These are phyloP conservation scores for Hydractinia echinata DNA, from an alignment of 30 jellyfish, hydroid and myxozoan species.

Conservation along the genomic window DNA sequence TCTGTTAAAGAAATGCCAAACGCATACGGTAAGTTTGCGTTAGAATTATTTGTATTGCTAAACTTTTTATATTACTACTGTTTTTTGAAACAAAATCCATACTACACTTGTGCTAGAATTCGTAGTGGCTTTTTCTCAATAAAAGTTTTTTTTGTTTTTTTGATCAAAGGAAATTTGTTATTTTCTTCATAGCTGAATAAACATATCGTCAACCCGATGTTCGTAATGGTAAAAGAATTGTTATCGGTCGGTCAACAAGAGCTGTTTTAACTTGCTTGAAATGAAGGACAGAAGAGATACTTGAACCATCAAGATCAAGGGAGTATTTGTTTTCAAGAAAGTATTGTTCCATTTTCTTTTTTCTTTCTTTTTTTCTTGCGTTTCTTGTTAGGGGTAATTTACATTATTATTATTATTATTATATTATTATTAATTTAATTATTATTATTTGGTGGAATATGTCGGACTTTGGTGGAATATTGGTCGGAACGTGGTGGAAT, in stretches of 20 bases:
- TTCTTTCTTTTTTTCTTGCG: neutral
- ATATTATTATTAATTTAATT: neutral
- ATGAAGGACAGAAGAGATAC: slow-evolving; percentile 68
- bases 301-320: slow-evolving; percentile 73
- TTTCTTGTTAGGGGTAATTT: neutral
- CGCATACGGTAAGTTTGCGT: no score
- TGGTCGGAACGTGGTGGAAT: no score
- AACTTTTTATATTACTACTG: no score
- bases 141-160: no score
- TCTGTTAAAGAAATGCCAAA: slow-evolving; percentile 12
- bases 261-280: slow-evolving; percentile 20
- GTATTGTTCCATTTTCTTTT: slow-evolving; percentile 30
- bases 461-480: no score
- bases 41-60: no score
- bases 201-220: slow-evolving; percentile 45
- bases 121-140: no score
- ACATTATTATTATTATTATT: neutral
- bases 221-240: slow-evolving; percentile 48
- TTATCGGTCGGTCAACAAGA: slow-evolving; percentile 52
- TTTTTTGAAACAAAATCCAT: no score
- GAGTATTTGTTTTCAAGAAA: slow-evolving; percentile 32
- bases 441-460: no score
- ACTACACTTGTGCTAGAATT: no score
- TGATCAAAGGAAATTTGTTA: no score
- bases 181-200: slow-evolving; percentile 22